These are phyloP conservation scores for Torymus tubicola DNA, from an alignment of 2,888 invertebrate genomes.

Conservation along the genomic window DNA sequence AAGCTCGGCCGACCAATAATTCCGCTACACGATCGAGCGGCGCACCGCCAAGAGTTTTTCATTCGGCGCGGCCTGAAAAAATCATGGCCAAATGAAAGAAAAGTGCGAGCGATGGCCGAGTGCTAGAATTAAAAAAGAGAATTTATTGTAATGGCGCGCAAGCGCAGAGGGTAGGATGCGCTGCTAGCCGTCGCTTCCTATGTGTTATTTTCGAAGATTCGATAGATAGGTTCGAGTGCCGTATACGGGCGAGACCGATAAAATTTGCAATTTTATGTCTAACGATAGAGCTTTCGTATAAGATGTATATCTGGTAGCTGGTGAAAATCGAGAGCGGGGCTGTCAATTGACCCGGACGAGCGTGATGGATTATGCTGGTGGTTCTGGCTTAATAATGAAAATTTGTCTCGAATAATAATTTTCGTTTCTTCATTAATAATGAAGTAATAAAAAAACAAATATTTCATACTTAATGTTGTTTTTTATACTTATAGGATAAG, in stretches of 20 bases:
- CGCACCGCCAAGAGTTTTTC: conserved; percentile 66
- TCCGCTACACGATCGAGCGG: conserved; percentile 68
- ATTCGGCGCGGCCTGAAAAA: conserved; percentile 60
- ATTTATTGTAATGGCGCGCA: conserved; percentile 52
- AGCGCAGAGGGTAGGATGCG: no score
- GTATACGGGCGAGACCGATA: neutral
- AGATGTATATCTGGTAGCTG: neutral
- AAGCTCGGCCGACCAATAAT: conserved; percentile 70
- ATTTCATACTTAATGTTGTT: no score
- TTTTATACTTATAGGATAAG: no score
- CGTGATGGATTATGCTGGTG: no score
- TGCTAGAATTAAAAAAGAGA: conserved; percentile 48
- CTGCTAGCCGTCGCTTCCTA: conserved; percentile 34
- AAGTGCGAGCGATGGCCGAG: conserved; percentile 43
- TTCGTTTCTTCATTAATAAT: no score
- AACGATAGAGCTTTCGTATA: neutral
- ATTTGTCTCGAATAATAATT: no score
- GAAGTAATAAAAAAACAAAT: no score
- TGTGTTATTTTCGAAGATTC: conserved; percentile 10
- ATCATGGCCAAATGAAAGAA: conserved; percentile 59
- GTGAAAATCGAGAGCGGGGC: neutral
- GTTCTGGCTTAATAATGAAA: no score
- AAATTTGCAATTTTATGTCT: conserved; percentile 38
- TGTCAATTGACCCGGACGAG: no score
- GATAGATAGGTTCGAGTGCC: neutral